These are phyloP conservation scores for Leucoraja erinaceus DNA, from an alignment of 2,113 vertebrate genomes.

Conservation along the genomic window DNA sequence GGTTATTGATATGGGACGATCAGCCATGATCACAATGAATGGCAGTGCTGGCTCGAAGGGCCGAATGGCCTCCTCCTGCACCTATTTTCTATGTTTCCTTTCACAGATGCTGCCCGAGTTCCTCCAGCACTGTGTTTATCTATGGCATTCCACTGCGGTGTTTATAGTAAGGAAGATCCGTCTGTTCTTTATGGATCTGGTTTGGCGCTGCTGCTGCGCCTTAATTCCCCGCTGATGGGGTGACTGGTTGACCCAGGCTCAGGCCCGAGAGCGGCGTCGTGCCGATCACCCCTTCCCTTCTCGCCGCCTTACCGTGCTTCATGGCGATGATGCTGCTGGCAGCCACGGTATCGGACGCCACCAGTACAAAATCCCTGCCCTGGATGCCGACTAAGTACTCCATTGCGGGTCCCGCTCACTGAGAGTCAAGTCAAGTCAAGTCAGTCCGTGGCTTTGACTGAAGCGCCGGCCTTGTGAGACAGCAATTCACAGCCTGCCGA, in stretches of 20 bases:
- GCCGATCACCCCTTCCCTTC: not conserved
- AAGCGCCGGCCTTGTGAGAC: constrained; percentile 57
- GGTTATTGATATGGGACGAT: too few species aligned
- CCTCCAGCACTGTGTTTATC: too few species aligned
- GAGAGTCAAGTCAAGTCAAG: not conserved
- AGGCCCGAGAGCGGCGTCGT: not conserved
- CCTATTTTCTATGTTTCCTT: too few species aligned
- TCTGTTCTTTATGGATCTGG: not conserved
- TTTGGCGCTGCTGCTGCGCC: not conserved
- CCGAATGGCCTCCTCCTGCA: too few species aligned
- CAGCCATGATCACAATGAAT: too few species aligned
- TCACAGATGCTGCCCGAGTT: too few species aligned
- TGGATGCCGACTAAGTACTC: constrained; percentile 92
- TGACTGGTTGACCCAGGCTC: not conserved
- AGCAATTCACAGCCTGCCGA: constrained; percentile 57
- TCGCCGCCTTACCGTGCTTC: constrained; percentile 78
- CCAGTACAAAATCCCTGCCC: constrained; percentile 82
- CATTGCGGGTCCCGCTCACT: constrained; percentile 54
- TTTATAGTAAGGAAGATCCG: not conserved
- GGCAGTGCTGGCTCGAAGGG: too few species aligned
- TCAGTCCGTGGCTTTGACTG: not conserved
- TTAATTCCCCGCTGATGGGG: not conserved
- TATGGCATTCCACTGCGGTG: too few species aligned
- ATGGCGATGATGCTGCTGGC: constrained; percentile 88
- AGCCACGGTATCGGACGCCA: constrained; percentile 83